Evolutionary conservation across 1,140 invertebrate species (phyloP).

Genomic region (Oreohelix idahoensis): DNA sequence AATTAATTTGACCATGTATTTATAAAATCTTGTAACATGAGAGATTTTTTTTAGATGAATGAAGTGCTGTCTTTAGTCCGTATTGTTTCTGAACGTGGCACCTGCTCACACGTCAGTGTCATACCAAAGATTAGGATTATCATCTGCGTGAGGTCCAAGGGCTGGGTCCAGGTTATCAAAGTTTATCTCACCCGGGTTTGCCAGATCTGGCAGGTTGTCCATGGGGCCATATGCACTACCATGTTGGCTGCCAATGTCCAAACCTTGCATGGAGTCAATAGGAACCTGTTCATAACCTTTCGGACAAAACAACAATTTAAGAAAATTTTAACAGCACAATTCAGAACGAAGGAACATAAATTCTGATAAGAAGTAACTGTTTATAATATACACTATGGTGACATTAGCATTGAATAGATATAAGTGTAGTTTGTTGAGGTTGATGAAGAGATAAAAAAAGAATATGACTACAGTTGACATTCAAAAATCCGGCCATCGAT

Average conservation of each 20-base stretch:
- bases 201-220: slow-evolving; percentile 87
- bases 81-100: background rate
- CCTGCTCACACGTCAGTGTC: slow-evolving; percentile 90
- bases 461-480: no score
- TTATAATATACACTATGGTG: no score
- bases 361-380: no score
- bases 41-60: background rate
- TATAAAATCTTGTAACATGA: background rate
- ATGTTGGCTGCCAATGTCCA: slow-evolving; percentile 87
- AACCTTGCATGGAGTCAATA: slow-evolving; percentile 95
- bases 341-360: no score
- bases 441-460: no score
- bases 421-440: no score
- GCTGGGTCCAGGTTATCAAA: slow-evolving; percentile 84
- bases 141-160: slow-evolving; percentile 82
- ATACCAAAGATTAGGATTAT: slow-evolving; percentile 94
- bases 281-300: slow-evolving; percentile 96
- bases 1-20: background rate
- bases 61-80: background rate
- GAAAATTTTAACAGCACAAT: no score
- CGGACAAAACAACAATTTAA: no score
- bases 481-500: no score
- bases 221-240: slow-evolving; percentile 82
- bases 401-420: no score
- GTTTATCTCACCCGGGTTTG: slow-evolving; percentile 80